Base-by-base conservation (phyloP, 2,888 invertebrate species). In the Endomychus coccineus region DNA sequence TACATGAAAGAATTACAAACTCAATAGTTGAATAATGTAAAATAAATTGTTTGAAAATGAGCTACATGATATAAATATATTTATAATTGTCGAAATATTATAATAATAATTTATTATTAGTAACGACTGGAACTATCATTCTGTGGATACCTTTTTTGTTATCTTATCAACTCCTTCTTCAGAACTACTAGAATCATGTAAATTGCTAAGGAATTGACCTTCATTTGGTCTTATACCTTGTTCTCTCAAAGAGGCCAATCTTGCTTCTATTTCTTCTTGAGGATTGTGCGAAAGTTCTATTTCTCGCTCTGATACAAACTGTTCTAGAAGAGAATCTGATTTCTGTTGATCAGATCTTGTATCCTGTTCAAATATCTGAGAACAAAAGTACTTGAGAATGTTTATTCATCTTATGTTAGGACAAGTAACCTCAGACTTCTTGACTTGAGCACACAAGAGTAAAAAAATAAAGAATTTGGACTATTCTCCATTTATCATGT, bases 261-360 rank as follows among this genome's bases (percentile, higher is more conserved):
- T 63, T 42, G 66, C 62, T 52, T 73, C 71, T 44, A 77, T 73
- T 41, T 73, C 73, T 6, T 67, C 60, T 17, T 70, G 61, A 2
- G 71, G 65, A 59, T 74, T 69, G 12, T 56, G 61, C 1, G 64
- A 59, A 4, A 68, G 52, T 7, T 62, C 61, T 21, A 71, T 61
- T n/a, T 69, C 65, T n/a, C 71, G 51, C 45, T 70, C 71, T 29
- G 57, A 64, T 5, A 64, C 41, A 50, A 69, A 71, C 45, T 72
- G 65, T 34, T 68, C 64, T 39, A 87, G 56, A n/a, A 87, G 66
- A 51, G 81, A 79, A 54, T 83, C 75, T 13, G 75, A 74, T 64
- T 83, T 80, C 50, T 86, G 75, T 55, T 81, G 74, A 51, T 82
- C 80, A 9, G 76, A 75, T 58, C 80, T 71, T 25, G 69, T 68